Evolutionary conservation across 2,888 invertebrate genomes (phyloP).

Genomic region (Brachyptera putata): DNA sequence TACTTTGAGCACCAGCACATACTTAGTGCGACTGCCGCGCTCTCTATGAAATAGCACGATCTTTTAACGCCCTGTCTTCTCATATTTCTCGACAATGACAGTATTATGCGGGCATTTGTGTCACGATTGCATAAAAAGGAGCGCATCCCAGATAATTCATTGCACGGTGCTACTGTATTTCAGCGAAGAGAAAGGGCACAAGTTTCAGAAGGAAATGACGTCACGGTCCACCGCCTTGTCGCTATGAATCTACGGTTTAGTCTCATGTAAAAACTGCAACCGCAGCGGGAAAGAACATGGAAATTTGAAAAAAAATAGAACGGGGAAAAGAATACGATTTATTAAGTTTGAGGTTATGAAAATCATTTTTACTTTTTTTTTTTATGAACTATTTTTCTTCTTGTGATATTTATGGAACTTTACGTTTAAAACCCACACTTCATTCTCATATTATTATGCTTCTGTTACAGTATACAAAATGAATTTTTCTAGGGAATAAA

Average conservation of each 20-base stretch:
- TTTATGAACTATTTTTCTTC: too few relatives aligned
- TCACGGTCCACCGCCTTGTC: conserved; percentile 19
- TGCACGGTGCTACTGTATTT: neutral
- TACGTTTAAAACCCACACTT: too few relatives aligned
- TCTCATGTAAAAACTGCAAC: conserved; percentile 18
- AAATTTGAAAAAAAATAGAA: neutral
- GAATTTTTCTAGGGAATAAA: too few relatives aligned
- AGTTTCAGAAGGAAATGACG: conserved; percentile 14
- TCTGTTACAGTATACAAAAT: too few relatives aligned
- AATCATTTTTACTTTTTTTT: too few relatives aligned
- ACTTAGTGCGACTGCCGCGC: too few relatives aligned
- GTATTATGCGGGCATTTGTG: conserved; percentile 11
- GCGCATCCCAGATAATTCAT: conserved; percentile 16
- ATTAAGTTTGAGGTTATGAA: neutral
- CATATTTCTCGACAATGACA: conserved; percentile 18
- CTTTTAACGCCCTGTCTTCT: too few relatives aligned
- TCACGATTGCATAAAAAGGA: neutral
- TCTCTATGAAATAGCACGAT: too few relatives aligned
- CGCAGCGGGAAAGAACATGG: conserved; percentile 10
- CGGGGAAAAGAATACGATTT: neutral
- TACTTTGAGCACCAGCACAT: too few relatives aligned
- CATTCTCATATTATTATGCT: too few relatives aligned
- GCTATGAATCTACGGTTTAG: conserved; percentile 18
- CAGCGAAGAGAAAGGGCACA: neutral
- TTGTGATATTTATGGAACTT: too few relatives aligned